These are phyloP conservation scores for Drosophila acutilabella DNA, from an alignment of 2,888 invertebrate genomes.

Conservation along the genomic window DNA sequence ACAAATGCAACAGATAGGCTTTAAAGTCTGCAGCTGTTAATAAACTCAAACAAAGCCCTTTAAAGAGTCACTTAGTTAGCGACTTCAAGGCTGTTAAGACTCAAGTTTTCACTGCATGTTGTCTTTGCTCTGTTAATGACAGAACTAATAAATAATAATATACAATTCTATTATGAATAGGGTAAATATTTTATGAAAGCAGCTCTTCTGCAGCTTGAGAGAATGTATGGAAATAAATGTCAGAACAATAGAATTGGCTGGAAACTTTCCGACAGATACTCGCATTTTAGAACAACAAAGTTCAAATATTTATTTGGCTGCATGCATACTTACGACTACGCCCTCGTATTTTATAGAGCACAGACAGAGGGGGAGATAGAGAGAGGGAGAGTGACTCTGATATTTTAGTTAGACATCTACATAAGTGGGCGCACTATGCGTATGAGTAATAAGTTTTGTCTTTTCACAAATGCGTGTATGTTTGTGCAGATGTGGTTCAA, in stretches of 20 bases:
- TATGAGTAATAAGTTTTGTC: conserved; percentile 43
- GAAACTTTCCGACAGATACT: conserved; percentile 19
- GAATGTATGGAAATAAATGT: conserved; percentile 20
- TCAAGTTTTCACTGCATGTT: not conserved
- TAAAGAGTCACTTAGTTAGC: no score
- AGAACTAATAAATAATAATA: conserved; percentile 12
- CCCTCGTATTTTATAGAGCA: conserved; percentile 8
- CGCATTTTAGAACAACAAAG: conserved; percentile 18
- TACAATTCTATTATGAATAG: conserved; percentile 2
- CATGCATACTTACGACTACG: conserved; percentile 3
- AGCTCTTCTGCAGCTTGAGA: not conserved
- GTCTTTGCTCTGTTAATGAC: conserved; percentile 3
- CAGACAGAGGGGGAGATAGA: not conserved
- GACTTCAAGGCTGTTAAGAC: not conserved
- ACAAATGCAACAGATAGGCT: not conserved
- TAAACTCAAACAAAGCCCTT: not conserved
- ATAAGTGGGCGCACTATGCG: conserved; percentile 24
- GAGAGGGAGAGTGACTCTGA: conserved; percentile 8
- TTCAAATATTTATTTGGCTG: conserved; percentile 41
- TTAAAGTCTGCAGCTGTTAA: not conserved
- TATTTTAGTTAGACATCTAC: not conserved
- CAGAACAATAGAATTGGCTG: conserved; percentile 18
- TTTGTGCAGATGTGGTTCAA: conserved; percentile 24
- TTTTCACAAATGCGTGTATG: not conserved
- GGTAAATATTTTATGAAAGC: conserved; percentile 13